These are phyloP conservation scores for Aurelia aurita DNA, from an alignment of 30 jellyfish, hydroid and myxozoan genomes.

Conservation along the genomic window DNA sequence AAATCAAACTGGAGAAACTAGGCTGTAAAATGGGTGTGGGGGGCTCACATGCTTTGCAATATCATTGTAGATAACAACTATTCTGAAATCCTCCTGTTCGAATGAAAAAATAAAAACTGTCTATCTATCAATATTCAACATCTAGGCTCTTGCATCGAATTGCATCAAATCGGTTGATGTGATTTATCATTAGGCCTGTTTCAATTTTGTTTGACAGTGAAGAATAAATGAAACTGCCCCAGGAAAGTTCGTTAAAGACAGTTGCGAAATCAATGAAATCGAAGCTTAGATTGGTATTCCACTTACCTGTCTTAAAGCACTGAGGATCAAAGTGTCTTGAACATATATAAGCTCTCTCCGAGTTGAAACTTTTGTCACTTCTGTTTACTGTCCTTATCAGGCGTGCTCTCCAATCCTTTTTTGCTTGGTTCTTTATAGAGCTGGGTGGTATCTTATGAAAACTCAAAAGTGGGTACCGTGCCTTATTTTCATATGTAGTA, in stretches of 20 bases:
- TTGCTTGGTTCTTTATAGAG: conserved; percentile 17
- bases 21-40: too few species aligned
- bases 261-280: not conserved
- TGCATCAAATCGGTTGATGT: too few species aligned
- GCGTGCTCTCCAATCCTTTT: conserved; percentile 53
- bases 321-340: conserved; percentile 51
- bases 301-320: conserved; percentile 53
- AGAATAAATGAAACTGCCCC: too few species aligned
- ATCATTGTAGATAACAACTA: too few species aligned
- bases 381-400: conserved; percentile 32
- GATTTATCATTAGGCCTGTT: not conserved
- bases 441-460: conserved; percentile 37
- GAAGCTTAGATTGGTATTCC: not conserved
- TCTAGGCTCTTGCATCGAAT: not conserved
- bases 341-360: conserved; percentile 49
- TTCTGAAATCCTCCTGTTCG: too few species aligned
- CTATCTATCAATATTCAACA: too few species aligned
- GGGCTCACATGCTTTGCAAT: too few species aligned
- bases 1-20: too few species aligned
- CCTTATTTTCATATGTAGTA: conserved; percentile 29
- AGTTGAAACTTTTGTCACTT: conserved; percentile 44
- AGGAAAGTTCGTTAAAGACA: too few species aligned
- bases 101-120: too few species aligned
- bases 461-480: conserved; percentile 29
- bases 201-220: too few species aligned